A percentile compares a stretch with the other conserved stretches of the same genome.
Evolutionary conservation across 2,113 vertebrate genomes (phyloP).

Genomic region (Psettodes erumei): DNA sequence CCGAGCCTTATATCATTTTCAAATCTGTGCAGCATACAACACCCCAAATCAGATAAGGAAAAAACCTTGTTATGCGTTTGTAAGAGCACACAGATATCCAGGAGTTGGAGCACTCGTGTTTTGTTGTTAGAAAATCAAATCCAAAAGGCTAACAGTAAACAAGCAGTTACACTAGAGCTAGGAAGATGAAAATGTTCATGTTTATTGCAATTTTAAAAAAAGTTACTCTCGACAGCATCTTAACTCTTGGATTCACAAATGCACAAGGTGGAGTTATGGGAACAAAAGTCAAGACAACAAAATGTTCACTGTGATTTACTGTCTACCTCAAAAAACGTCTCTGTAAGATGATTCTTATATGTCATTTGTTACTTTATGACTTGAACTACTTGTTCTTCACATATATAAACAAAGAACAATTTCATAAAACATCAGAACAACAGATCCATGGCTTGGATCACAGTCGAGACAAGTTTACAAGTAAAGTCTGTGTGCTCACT

Average conservation of each 20-base stretch:
- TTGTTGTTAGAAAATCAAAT: background rate
- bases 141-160: background rate
- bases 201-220: no score
- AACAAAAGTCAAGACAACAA: background rate
- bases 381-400: background rate
- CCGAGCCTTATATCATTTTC: no score
- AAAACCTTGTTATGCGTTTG: background rate
- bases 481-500: no score
- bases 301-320: background rate
- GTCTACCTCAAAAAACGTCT: background rate
- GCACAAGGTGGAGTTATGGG: background rate
- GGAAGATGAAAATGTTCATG: background rate
- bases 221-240: no score
- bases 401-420: background rate
- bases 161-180: background rate
- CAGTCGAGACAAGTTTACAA: no score
- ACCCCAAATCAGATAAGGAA: background rate
- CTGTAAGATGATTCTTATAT: background rate
- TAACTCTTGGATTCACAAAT: no score
- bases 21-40: no score
- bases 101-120: no score
- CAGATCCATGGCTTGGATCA: no score
- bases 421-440: no score
- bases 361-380: background rate
- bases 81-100: constrained; percentile 7